These are phyloP conservation scores for Leptinotarsa haldemani DNA, from an alignment of 2,888 invertebrate species.

Conservation along the genomic window DNA sequence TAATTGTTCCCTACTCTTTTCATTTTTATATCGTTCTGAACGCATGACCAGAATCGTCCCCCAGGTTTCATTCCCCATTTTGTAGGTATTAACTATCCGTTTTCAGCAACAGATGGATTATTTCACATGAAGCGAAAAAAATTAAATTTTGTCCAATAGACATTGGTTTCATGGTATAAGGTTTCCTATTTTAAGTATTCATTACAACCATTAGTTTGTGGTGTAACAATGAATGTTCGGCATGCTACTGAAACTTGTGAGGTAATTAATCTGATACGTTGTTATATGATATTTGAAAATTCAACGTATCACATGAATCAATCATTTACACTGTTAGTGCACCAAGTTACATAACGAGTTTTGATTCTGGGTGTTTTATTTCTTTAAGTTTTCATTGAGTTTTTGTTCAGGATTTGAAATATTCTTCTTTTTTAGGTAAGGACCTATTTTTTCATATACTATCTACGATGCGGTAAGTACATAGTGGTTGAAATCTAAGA, in stretches of 20 bases:
- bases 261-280: no score
- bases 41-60: background rate
- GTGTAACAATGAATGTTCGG: background rate
- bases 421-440: conserved; percentile 1
- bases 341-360: no score
- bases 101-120: background rate
- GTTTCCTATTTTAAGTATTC: background rate
- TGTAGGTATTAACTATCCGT: background rate
- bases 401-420: no score
- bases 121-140: background rate
- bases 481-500: background rate
- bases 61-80: background rate
- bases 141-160: background rate
- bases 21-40: background rate
- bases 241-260: background rate
- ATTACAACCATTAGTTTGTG: conserved; percentile 4
- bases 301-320: background rate
- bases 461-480: background rate
- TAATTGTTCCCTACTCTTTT: background rate
- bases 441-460: background rate
- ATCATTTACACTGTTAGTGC: no score
- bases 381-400: no score
- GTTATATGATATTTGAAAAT: background rate
- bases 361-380: no score
- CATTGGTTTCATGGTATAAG: background rate